These are phyloP conservation scores for Cephalotes varians DNA, from an alignment of 2,888 invertebrate genomes.

Conservation along the genomic window DNA sequence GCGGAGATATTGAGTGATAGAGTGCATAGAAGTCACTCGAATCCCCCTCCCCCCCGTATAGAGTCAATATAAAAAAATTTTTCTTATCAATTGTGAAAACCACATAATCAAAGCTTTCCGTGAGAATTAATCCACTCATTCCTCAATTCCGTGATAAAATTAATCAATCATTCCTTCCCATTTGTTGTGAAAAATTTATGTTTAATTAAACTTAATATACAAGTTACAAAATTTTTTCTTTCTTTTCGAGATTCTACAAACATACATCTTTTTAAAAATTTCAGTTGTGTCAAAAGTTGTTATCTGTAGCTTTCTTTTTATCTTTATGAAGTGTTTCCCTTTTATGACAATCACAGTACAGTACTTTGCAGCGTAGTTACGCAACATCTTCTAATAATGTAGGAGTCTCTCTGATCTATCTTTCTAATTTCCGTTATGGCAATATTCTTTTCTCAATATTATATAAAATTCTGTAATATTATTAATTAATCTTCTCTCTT, in stretches of 20 bases:
- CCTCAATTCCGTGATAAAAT: not conserved
- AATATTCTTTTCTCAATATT: not conserved
- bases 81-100: not conserved
- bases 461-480: constrained; percentile 7
- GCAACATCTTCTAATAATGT: not conserved
- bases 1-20: not conserved
- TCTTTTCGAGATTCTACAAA: not conserved
- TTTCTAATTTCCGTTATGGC: not conserved
- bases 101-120: too few species aligned
- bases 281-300: not conserved
- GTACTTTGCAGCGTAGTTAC: not conserved
- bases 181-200: not conserved
- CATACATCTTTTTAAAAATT: not conserved
- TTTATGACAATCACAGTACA: not conserved
- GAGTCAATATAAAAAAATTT: not conserved
- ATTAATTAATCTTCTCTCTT: not conserved
- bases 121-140: too few species aligned
- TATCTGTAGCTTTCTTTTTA: not conserved
- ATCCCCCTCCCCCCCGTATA: not conserved
- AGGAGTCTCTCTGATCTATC: not conserved
- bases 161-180: too few species aligned
- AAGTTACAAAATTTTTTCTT: not conserved
- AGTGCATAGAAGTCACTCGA: not conserved
- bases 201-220: not conserved
- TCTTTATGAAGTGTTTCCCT: not conserved